Base-by-base conservation (phyloP, 2,113 vertebrate species). In the Larimichthys crocea region DNA sequence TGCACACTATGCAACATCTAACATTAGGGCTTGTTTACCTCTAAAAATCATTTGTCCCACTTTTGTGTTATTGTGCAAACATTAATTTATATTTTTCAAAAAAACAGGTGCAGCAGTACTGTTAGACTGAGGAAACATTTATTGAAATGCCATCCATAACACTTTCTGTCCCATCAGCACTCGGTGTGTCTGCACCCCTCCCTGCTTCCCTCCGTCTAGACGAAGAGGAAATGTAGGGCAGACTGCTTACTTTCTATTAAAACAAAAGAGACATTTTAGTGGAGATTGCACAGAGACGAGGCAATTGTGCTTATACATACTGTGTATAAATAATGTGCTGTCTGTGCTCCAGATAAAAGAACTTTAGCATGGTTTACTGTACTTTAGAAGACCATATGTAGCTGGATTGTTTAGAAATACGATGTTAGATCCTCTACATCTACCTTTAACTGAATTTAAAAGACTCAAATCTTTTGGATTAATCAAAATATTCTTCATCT, bases 181-280 rank as follows among this genome's bases (percentile, higher is more conserved):
- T 50, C 24, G 20, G 42, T 50, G 57, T 22, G 66, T 80, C 73
- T 74, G 12, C 76, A 60, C 74, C 70, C 53, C 57, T 62, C 50
- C 67, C 70, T 53, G 40, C 67, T 55, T 77, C 26, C 52, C 35
- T 64, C 55, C 0, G 74, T 88, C 80, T 87, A 78, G 76, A 86
- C 85, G 75, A 71, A 77, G 69, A 79, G 42, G 69, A 66, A 86
- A 84, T 84, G 70, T 80, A 75, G 81, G 80, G 69, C 87, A 80
- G 57, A 67, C 80, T 48, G 76, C 46, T 35, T 79, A 77, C 57
- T 77, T 60, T 72, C 46, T 50, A 40, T 60, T 3, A 71, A 80
- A 83, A 77, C 79, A 81, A 60, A 76, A 68, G 48, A 79, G 12
- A 55, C 26, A 52, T 29, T 66, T 87, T 6, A 66, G 65, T 66